Evolutionary conservation across 92 coral and sea anemone species (phyloP).

Genomic region (Paramuricea clavata): DNA sequence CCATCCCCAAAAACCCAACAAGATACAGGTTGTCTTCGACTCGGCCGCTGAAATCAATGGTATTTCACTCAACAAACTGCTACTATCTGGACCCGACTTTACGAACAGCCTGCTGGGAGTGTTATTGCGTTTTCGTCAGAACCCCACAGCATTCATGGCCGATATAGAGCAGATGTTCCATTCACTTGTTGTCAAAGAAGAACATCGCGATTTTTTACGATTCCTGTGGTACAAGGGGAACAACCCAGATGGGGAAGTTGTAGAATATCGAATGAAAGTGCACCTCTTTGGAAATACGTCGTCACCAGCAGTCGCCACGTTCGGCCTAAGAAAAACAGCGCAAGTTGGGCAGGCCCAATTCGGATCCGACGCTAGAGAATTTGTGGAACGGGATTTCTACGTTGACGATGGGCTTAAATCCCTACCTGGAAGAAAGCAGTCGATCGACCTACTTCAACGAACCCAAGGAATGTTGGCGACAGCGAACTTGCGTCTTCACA

Average conservation of each 20-base stretch:
- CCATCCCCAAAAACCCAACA: no score
- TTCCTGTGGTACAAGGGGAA: slow-evolving; percentile 66
- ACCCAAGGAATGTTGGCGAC: slow-evolving; percentile 70
- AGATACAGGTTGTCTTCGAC: no score
- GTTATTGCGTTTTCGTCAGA: slow-evolving; percentile 51
- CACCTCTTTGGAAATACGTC: slow-evolving; percentile 60
- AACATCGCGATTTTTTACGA: slow-evolving; percentile 57
- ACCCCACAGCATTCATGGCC: slow-evolving; percentile 56
- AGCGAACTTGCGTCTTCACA: slow-evolving; percentile 72
- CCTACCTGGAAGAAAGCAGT: slow-evolving; percentile 29
- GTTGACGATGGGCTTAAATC: slow-evolving; percentile 72
- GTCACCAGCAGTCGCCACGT: slow-evolving; percentile 66
- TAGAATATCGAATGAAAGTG: slow-evolving; percentile 56
- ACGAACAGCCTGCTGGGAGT: slow-evolving; percentile 61
- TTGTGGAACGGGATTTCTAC: slow-evolving; percentile 44
- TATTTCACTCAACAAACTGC: no score
- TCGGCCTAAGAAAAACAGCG: slow-evolving; percentile 62
- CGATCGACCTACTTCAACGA: slow-evolving; percentile 61
- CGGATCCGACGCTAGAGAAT: slow-evolving; percentile 57
- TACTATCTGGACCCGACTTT: background rate
- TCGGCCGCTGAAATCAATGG: background rate
- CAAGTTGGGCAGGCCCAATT: slow-evolving; percentile 55
- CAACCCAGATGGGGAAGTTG: slow-evolving; percentile 42
- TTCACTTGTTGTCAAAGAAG: slow-evolving; percentile 52
- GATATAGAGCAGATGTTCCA: slow-evolving; percentile 70